phyloP scores from a whole-genome alignment of 2,797 vertebrate species.

The Vultur gryphus region DNA sequence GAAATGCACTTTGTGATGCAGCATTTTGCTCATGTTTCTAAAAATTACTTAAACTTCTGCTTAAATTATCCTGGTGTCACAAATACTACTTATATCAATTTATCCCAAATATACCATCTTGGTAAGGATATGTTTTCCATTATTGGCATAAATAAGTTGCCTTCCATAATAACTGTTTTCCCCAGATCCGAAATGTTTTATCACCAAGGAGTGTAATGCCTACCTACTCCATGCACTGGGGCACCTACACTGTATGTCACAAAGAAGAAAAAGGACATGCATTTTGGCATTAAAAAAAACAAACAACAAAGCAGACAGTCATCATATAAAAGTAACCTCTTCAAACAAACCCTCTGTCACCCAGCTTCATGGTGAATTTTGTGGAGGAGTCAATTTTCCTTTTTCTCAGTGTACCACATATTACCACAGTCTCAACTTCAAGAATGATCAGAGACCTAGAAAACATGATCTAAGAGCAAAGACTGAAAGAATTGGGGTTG shows the following conservation, averaged over 20 bases:
- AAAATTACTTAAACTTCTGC: not conserved
- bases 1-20: conserved; percentile 1
- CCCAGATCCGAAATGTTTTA: not conserved
- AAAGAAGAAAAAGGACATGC: not conserved
- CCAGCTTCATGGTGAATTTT: not conserved
- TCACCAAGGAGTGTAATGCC: not conserved
- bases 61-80: not conserved
- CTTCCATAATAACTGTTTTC: not conserved
- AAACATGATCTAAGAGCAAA: conserved; percentile 18
- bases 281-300: not conserved
- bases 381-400: not conserved
- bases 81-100: not conserved
- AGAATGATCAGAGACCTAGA: conserved; percentile 21
- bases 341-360: conserved; percentile 5
- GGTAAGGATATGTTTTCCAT: not conserved
- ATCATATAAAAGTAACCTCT: not conserved
- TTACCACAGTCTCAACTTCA: not conserved
- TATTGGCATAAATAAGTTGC: not conserved
- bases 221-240: not conserved
- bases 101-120: not conserved
- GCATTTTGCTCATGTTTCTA: conserved; percentile 36
- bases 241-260: not conserved
- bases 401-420: not conserved
- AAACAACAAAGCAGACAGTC: not conserved
- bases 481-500: conserved; percentile 42